phyloP scores from a whole-genome alignment of 2,888 invertebrate genomes.

The Hyposoter dolosus region DNA sequence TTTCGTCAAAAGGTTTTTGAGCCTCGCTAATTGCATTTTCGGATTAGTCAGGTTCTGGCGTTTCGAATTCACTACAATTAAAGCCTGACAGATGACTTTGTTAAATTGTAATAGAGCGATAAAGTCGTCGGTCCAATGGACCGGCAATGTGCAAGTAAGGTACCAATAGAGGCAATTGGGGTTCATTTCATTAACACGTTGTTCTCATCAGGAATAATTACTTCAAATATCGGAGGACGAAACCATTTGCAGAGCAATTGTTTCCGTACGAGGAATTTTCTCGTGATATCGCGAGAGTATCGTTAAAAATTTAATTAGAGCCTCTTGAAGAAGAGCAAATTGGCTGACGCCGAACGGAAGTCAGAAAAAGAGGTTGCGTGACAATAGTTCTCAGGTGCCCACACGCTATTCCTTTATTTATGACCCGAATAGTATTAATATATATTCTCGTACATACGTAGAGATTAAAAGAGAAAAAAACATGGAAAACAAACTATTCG shows the following conservation, averaged over 20 bases:
- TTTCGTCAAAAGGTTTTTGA: too few species aligned
- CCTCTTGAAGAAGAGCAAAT: slow-evolving; percentile 29
- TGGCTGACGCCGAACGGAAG: slow-evolving; percentile 19
- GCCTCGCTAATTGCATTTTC: too few species aligned
- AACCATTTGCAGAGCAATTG: neutral
- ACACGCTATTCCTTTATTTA: slow-evolving; percentile 28
- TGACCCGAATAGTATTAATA: neutral
- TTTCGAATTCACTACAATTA: too few species aligned
- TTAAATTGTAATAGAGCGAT: too few species aligned
- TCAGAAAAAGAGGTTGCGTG: slow-evolving; percentile 43
- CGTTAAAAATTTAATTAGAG: slow-evolving; percentile 49
- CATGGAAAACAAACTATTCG: slow-evolving; percentile 7
- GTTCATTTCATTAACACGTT: too few species aligned
- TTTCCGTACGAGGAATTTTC: neutral
- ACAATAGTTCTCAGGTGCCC: neutral
- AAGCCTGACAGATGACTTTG: too few species aligned
- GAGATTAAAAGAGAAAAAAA: slow-evolving; percentile 21
- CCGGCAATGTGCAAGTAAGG: too few species aligned
- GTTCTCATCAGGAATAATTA: neutral
- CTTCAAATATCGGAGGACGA: neutral
- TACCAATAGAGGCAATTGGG: too few species aligned
- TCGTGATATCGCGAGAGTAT: neutral
- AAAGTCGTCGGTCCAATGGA: too few species aligned
- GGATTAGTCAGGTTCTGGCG: too few species aligned
- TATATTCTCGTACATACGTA: neutral